Evolutionary conservation across 2,797 vertebrate species (phyloP), one percentile per base, ranked within the genome.

Genomic region (Alfaro cultratus): DNA sequence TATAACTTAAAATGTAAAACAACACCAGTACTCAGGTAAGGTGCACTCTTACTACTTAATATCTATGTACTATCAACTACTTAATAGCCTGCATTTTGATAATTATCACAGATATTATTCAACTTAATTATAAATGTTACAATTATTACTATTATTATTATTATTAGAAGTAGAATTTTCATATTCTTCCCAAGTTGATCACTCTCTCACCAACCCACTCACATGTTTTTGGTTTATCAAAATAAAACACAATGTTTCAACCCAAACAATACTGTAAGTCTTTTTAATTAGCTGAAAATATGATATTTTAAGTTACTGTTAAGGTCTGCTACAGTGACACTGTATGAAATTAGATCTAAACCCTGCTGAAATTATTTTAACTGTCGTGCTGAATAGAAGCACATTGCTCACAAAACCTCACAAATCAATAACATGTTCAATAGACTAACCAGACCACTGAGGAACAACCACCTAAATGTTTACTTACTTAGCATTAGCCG

Each of bases 401-500:
- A 21, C 1, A 3, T 39, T 21, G 18, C 39, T 10, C 18, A 67
- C 18, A 21, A 67, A 39, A 39, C 18, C 62, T 67, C 34, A 67
- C 62, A 67, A 39, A 15, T 39, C 23, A 36, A 64, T 0, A 13
- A 68, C 39, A 41, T 26, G 36, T 23, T 68, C 36, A 68, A 68
- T 4, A 68, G 36, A 68, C 64, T 41, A 26, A 68, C 64, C 64
- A 68, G 39, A 68, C 36, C 36, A 68, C 5, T 68, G 34, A 39
- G 23, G 64, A 41, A 68, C 64, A 68, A 10, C 36, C 64, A 68
- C 36, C 64, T 68, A 68, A 41, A 41, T 68, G 36, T 68, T 68
- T 68, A 68, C 64, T 68, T 68, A 68, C 64, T 68, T 68, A 68
- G 64, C 64, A 39, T 41, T 68, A 68, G 36, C 36, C 64, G 64